phyloP scores from a whole-genome alignment of 2,888 invertebrate species.

The Gymnoscelis rufifasciata region DNA sequence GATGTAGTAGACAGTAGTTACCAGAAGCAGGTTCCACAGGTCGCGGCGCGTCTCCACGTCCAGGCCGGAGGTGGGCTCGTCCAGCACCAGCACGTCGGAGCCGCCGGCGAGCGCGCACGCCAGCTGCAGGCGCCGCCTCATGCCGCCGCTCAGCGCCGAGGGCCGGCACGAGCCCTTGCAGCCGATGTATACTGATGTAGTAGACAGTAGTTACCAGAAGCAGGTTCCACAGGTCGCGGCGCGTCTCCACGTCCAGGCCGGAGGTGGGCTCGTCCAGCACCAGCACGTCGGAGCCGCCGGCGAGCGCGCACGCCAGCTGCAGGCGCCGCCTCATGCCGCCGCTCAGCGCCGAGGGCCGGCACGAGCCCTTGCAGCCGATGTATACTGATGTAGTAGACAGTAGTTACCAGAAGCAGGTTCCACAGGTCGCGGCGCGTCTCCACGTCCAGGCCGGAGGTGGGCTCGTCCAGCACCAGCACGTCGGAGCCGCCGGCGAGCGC shows the following conservation, averaged over 20 bases:
- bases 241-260: conserved; percentile 50
- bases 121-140: conserved; percentile 89
- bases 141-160: conserved; percentile 88
- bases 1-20: too few species aligned
- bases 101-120: conserved; percentile 51
- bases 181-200: not conserved
- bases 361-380: not conserved
- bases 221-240: conserved; percentile 49
- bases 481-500: conserved; percentile 88
- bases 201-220: conserved; percentile 31
- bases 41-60: conserved; percentile 49
- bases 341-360: conserved; percentile 79
- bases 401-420: conserved; percentile 11
- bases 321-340: conserved; percentile 92
- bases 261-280: conserved; percentile 88
- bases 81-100: conserved; percentile 78
- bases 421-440: conserved; percentile 10
- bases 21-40: conserved; percentile 47
- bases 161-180: conserved; percentile 37
- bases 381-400: too few species aligned
- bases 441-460: conserved; percentile 41
- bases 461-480: conserved; percentile 85
- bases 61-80: conserved; percentile 84
- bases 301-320: conserved; percentile 90
- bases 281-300: conserved; percentile 84